Conservation (phyloP, 2,113 vertebrate species). For the Barnardius zonarius region DNA sequence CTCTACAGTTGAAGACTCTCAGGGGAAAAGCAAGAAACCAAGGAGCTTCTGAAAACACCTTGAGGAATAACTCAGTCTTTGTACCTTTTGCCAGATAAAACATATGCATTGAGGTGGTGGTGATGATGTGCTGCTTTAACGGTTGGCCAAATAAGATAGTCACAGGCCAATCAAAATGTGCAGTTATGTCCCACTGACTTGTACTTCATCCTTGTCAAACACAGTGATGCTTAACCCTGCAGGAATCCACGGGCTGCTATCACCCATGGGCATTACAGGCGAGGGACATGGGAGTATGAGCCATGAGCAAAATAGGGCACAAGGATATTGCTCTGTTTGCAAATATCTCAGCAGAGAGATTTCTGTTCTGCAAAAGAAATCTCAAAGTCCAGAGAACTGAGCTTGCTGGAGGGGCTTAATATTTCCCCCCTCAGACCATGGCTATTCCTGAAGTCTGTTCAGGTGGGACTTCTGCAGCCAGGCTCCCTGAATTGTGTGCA, state of each 20-base stretch:
- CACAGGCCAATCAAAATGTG: not conserved
- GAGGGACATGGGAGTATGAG: fast-evolving
- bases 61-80: not conserved
- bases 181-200: not conserved
- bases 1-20: not conserved
- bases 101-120: not conserved
- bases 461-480: fast-evolving
- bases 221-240: not conserved
- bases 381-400: not conserved
- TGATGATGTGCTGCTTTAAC: not conserved
- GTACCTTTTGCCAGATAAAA: not conserved
- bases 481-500: not conserved
- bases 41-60: not conserved
- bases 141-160: not conserved
- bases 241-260: not conserved
- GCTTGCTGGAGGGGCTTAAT: not conserved
- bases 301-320: fast-evolving
- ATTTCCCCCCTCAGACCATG: fast-evolving
- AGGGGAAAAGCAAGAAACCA: not conserved
- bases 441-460: not conserved
- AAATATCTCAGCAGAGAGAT: not conserved
- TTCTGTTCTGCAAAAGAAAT: not conserved
- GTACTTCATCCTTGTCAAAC: not conserved
- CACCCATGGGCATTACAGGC: not conserved
- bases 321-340: not conserved